Conservation (phyloP, 2,888 invertebrate genomes). For the Spisula subtruncata region DNA sequence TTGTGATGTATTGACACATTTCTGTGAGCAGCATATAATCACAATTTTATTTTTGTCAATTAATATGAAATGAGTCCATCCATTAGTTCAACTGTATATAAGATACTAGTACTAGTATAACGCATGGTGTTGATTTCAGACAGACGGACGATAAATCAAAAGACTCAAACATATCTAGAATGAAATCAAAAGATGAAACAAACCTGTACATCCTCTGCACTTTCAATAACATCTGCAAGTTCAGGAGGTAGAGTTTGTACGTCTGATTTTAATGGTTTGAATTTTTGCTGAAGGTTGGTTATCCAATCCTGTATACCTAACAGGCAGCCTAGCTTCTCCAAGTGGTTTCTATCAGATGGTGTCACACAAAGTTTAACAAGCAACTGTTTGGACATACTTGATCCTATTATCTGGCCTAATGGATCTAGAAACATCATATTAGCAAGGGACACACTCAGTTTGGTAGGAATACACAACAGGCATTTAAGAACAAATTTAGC, state of each 20-base stretch:
- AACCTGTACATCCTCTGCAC: neutral
- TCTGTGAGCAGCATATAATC: too few species aligned
- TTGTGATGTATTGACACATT: too few species aligned
- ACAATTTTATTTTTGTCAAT: too few species aligned
- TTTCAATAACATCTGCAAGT: constrained; percentile 71
- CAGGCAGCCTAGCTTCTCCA: constrained; percentile 83
- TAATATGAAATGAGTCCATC: too few species aligned
- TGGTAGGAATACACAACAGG: constrained; percentile 79
- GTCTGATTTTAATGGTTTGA: constrained; percentile 62
- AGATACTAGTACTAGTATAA: too few species aligned
- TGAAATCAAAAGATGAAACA: neutral
- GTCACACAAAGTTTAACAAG: constrained; percentile 76
- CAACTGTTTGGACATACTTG: constrained; percentile 82
- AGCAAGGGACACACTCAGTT: constrained; percentile 80
- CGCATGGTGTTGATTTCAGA: too few species aligned
- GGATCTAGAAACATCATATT: constrained; percentile 86
- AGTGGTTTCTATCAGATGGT: constrained; percentile 68
- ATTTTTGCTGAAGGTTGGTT: constrained; percentile 70
- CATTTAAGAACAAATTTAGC: constrained; percentile 83
- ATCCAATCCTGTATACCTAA: constrained; percentile 85
- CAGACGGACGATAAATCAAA: too few species aligned
- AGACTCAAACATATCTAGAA: neutral
- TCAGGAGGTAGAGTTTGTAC: constrained; percentile 72
- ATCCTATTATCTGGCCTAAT: constrained; percentile 84
- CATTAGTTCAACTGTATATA: too few species aligned